phyloP scores from a whole-genome alignment of 2,797 vertebrate species.

The Typhlichthys eigenmanni region DNA sequence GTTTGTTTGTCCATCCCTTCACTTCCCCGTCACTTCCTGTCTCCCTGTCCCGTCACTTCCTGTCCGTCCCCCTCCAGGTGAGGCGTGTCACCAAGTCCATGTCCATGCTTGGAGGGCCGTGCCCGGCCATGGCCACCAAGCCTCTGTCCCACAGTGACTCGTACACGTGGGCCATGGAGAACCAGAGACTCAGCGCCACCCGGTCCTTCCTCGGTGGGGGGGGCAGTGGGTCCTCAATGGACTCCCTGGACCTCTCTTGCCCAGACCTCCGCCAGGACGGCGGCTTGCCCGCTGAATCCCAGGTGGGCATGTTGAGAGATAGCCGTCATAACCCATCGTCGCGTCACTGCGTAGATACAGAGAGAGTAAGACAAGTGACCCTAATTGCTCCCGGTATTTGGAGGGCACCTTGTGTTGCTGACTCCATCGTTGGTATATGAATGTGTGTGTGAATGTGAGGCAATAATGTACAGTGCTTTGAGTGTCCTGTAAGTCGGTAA shows the following conservation, averaged over 20 bases:
- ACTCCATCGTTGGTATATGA: no score
- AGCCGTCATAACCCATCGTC: background rate
- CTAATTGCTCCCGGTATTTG: no score
- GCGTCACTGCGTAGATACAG: no score
- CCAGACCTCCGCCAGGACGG: conserved; percentile 68
- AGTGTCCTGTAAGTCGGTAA: no score
- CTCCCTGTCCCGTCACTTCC: background rate
- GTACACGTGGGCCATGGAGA: conserved; percentile 83
- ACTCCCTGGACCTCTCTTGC: conserved; percentile 66
- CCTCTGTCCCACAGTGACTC: conserved; percentile 81
- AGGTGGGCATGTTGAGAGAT: conserved; percentile 44
- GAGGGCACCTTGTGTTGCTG: no score
- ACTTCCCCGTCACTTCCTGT: conserved; percentile 5
- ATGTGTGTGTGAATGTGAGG: no score
- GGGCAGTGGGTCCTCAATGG: conserved; percentile 50
- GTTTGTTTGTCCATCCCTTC: background rate
- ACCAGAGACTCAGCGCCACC: conserved; percentile 64
- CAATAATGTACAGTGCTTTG: no score
- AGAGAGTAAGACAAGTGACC: no score
- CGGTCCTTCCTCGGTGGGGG: conserved; percentile 36
- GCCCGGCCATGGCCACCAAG: conserved; percentile 44
- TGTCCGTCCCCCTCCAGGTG: conserved; percentile 63
- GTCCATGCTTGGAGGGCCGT: conserved; percentile 65
- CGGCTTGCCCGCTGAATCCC: conserved; percentile 60
- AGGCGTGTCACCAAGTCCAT: conserved; percentile 66